phyloP scores from a whole-genome alignment of 2,113 vertebrate genomes.

The Colistium nudipinnis region DNA sequence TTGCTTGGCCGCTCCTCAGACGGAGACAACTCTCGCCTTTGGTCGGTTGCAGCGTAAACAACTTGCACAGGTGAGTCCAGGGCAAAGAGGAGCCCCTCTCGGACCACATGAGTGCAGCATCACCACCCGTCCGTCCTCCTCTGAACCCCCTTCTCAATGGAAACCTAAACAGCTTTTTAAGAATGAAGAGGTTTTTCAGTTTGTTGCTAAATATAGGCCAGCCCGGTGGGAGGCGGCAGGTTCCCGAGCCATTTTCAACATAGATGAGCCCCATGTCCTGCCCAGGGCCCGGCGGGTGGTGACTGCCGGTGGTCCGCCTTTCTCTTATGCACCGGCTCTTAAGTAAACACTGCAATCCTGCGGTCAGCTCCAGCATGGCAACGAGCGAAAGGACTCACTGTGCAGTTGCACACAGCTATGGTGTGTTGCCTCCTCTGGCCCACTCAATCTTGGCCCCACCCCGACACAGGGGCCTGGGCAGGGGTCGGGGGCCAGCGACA shows the following conservation, averaged over 20 bases:
- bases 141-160: conserved; percentile 73
- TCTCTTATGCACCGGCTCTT: conserved; percentile 86
- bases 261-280: conserved; percentile 82
- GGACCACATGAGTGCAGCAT: conserved; percentile 55
- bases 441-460: conserved; percentile 67
- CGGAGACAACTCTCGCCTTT: neutral
- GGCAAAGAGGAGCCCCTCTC: conserved; percentile 45
- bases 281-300: conserved; percentile 77
- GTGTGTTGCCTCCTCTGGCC: conserved; percentile 79
- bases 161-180: conserved; percentile 82
- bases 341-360: conserved; percentile 85
- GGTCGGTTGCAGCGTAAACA: conserved; percentile 22
- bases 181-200: conserved; percentile 82
- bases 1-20: conserved; percentile 10
- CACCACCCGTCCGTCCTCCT: conserved; percentile 62
- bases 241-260: conserved; percentile 83
- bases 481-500: conserved; percentile 72
- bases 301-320: conserved; percentile 82
- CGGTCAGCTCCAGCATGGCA: conserved; percentile 81
- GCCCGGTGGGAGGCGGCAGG: conserved; percentile 72
- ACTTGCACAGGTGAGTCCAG: conserved; percentile 54
- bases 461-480: conserved; percentile 66
- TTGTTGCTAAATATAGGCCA: conserved; percentile 85
- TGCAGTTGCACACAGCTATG: conserved; percentile 80
- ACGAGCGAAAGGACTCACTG: conserved; percentile 83